A percentile compares a stretch with the other conserved stretches of the same genome.
phyloP scores from a whole-genome alignment of 2,113 vertebrate genomes.

The Micronycteris hirsuta region DNA sequence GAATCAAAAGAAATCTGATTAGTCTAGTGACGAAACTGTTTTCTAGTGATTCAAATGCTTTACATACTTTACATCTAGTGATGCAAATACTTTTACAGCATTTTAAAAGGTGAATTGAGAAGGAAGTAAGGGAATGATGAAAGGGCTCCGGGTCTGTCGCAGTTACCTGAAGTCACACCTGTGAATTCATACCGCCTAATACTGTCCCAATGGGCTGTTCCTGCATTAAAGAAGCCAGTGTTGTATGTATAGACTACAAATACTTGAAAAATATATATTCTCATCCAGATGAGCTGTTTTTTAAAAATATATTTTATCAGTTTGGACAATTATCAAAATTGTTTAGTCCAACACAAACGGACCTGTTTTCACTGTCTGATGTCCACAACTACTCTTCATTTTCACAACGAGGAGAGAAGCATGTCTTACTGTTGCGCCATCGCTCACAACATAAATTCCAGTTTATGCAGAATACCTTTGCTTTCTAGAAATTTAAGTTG shows the following conservation, averaged over 20 bases:
- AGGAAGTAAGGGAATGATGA: neutral
- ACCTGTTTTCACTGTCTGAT: neutral
- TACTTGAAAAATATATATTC: neutral
- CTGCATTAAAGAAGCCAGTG: neutral
- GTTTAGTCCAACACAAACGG: neutral
- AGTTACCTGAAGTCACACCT: neutral
- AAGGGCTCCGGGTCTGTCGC: neutral
- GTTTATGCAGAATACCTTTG: neutral
- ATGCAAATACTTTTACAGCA: neutral
- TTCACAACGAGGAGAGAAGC: constrained; percentile 28
- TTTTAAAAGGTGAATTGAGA: neutral
- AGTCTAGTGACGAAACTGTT: neutral
- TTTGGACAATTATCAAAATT: constrained; percentile 17
- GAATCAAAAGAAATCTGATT: neutral
- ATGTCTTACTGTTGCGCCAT: neutral
- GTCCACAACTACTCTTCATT: neutral
- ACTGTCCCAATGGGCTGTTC: neutral
- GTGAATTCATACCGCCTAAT: neutral
- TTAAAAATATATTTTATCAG: neutral
- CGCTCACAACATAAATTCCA: neutral
- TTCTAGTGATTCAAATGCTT: neutral
- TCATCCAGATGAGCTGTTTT: neutral
- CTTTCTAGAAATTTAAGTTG: constrained; percentile 13
- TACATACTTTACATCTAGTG: neutral
- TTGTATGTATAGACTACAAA: neutral